phyloP scores from a whole-genome alignment of 37 sponge, comb jelly and placozoan genomes.

The Halichondria panicea region DNA sequence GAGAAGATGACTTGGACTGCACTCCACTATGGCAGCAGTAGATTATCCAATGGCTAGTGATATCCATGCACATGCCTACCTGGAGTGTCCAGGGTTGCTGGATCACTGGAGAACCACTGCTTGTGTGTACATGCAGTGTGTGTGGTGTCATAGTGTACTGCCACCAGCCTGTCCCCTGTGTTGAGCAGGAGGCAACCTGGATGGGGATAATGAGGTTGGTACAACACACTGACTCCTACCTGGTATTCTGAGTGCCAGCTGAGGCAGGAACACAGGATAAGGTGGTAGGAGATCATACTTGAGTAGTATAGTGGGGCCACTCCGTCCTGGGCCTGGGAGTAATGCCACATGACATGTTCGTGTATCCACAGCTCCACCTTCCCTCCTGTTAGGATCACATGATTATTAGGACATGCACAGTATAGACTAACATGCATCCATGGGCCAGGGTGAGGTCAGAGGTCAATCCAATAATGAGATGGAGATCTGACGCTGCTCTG shows the following conservation, averaged over 20 bases:
- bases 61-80: not conserved
- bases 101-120: not conserved
- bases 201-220: not conserved
- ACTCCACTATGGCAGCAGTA: not conserved
- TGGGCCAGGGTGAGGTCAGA: constrained; percentile 8
- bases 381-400: not conserved
- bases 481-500: not conserved
- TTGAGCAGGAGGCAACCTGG: constrained; percentile 21
- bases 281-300: constrained; percentile 37
- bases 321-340: constrained; percentile 1
- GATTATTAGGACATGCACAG: not conserved
- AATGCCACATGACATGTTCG: constrained; percentile 31
- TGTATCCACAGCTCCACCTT: not conserved
- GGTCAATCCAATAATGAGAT: not conserved
- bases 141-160: not conserved
- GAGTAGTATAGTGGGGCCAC: too few relatives aligned
- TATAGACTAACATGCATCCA: not conserved
- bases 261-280: constrained; percentile 25
- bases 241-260: constrained; percentile 20
- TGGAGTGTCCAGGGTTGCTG: not conserved
- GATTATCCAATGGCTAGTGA: not conserved
- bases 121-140: not conserved
- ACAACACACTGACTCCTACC: constrained; percentile 8
- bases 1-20: not conserved
- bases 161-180: constrained; percentile 31